phyloP scores from a whole-genome alignment of 1,140 invertebrate genomes.

The Drosophila triauraria region DNA sequence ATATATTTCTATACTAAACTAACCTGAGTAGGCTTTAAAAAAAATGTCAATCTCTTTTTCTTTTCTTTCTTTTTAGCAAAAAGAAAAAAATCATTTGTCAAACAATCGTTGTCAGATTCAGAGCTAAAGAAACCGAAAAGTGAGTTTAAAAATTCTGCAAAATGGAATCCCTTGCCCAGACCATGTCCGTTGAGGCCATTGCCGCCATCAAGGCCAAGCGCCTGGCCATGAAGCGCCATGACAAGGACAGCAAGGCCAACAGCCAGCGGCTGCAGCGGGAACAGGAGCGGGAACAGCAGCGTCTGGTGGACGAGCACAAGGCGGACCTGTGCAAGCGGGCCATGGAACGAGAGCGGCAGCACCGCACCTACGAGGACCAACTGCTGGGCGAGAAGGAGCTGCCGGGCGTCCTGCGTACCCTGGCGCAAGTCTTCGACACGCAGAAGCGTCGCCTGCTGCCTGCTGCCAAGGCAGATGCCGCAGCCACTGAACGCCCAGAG shows the following conservation, averaged over 20 bases:
- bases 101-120: too few species aligned
- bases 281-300: background rate
- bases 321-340: constrained; percentile 5
- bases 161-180: constrained; percentile 89
- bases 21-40: background rate
- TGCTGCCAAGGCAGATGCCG: constrained; percentile 61
- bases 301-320: constrained; percentile 4
- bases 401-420: background rate
- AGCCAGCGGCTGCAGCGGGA: background rate
- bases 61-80: background rate
- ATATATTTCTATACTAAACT: background rate
- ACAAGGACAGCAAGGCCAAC: constrained; percentile 93
- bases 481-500: constrained; percentile 84
- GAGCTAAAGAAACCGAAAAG: too few species aligned
- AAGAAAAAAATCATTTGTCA: background rate
- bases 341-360: constrained; percentile 34
- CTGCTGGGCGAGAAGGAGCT: constrained; percentile 42
- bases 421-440: constrained; percentile 18
- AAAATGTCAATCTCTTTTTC: background rate
- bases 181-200: constrained; percentile 98
- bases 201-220: constrained; percentile 98
- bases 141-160: background rate
- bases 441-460: background rate
- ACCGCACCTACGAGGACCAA: constrained; percentile 6
- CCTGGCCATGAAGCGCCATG: constrained; percentile 92